These are phyloP conservation scores for Paraplagusia blochii DNA, from an alignment of 2,113 vertebrate genomes.

Conservation along the genomic window DNA sequence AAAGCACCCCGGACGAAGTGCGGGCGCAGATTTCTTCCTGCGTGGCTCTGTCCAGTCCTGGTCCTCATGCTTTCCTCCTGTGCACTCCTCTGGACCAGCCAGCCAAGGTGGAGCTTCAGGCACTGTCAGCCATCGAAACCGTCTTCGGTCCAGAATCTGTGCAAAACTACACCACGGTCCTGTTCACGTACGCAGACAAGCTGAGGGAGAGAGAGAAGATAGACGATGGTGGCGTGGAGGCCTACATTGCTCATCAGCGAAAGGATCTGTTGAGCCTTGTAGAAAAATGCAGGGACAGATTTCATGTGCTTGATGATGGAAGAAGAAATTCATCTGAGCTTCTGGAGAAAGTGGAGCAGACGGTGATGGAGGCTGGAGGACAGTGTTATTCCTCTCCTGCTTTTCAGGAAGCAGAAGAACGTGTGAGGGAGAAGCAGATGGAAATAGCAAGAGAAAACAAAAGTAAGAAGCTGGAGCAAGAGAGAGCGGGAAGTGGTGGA, in stretches of 20 bases:
- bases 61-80: conserved; percentile 76
- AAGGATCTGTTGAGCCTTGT: conserved; percentile 72
- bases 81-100: conserved; percentile 74
- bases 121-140: conserved; percentile 49
- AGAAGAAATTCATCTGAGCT: conserved; percentile 49
- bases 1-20: conserved; percentile 60
- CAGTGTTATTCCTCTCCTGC: conserved; percentile 60
- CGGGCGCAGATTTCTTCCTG: conserved; percentile 70
- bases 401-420: conserved; percentile 62
- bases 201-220: conserved; percentile 40
- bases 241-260: conserved; percentile 61
- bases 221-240: conserved; percentile 49
- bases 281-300: conserved; percentile 72
- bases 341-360: conserved; percentile 74
- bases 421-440: conserved; percentile 56
- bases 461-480: conserved; percentile 15
- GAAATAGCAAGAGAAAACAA: conserved; percentile 46
- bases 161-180: conserved; percentile 56
- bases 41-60: conserved; percentile 66
- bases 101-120: conserved; percentile 53
- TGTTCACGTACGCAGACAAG: conserved; percentile 70
- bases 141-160: conserved; percentile 64
- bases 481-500: neutral
- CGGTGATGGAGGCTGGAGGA: conserved; percentile 64
- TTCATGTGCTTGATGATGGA: conserved; percentile 65